phyloP scores from a whole-genome alignment of 1,140 invertebrate species.

The Penaeus indicus region DNA sequence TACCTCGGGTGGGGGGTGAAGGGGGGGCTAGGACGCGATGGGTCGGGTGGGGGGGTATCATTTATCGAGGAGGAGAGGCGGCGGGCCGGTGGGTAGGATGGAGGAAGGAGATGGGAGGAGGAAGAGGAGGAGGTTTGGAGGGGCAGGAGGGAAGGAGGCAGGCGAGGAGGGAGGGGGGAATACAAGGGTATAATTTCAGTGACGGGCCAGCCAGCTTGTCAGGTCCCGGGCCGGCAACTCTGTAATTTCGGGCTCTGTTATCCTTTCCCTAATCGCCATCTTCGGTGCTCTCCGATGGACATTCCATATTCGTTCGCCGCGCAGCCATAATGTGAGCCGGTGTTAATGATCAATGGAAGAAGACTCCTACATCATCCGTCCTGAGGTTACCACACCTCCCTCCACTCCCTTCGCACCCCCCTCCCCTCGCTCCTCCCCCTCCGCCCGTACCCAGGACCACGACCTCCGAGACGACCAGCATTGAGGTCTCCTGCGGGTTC shows the following conservation, averaged over 20 bases:
- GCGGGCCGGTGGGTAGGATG: too few species aligned
- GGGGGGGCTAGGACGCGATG: too few species aligned
- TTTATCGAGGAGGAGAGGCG: slow-evolving; percentile 55
- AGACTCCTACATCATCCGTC: slow-evolving; percentile 41
- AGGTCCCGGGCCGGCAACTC: slow-evolving; percentile 54
- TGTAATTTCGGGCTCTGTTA: slow-evolving; percentile 61
- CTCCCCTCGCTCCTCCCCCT: not conserved
- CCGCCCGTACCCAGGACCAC: not conserved
- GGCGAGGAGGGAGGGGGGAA: slow-evolving; percentile 35
- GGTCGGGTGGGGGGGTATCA: slow-evolving; percentile 35
- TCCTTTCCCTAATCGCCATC: slow-evolving; percentile 63
- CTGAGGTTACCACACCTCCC: slow-evolving; percentile 23
- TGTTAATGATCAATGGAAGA: slow-evolving; percentile 54
- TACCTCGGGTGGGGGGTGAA: slow-evolving; percentile 31
- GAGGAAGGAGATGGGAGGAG: not conserved
- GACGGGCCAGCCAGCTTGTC: slow-evolving; percentile 60
- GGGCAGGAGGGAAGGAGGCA: slow-evolving; percentile 21
- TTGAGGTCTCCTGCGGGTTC: too few species aligned
- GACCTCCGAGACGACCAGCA: not conserved
- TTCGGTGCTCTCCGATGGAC: slow-evolving; percentile 58
- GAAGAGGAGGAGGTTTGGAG: too few species aligned
- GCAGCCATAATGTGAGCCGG: slow-evolving; percentile 49
- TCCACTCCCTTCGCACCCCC: not conserved
- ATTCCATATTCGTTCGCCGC: slow-evolving; percentile 60
- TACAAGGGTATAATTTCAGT: slow-evolving; percentile 61